Conservation (phyloP, 2,888 invertebrate species). For the Drosophila tanythrix region DNA sequence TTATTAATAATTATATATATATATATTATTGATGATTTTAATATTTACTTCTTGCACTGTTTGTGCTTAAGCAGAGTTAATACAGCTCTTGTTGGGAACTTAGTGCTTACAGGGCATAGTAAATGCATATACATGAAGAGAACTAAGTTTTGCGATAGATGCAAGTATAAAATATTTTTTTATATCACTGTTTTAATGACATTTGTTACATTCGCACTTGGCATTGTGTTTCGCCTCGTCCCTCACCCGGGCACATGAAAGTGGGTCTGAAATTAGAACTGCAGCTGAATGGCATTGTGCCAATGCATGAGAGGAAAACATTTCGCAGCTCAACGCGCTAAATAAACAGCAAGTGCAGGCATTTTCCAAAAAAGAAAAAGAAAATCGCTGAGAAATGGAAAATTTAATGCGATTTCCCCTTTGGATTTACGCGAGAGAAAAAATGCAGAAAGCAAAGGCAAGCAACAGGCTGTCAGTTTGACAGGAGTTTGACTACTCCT, state of each 20-base stretch:
- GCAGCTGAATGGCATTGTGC: slow-evolving; percentile 31
- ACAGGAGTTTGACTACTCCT: slow-evolving; percentile 44
- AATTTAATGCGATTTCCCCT: background rate
- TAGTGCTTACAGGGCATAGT: slow-evolving; percentile 12
- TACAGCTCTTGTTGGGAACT: background rate
- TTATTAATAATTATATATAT: too few species aligned
- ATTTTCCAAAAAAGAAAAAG: background rate
- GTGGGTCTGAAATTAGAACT: slow-evolving; percentile 30
- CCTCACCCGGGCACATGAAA: slow-evolving; percentile 3
- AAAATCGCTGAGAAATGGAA: background rate
- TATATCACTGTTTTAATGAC: slow-evolving; percentile 78
- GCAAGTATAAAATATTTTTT: slow-evolving; percentile 72
- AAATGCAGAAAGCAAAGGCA: slow-evolving; percentile 36
- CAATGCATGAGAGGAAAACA: slow-evolving; percentile 12
- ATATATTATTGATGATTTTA: background rate
- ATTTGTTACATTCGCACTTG: slow-evolving; percentile 74
- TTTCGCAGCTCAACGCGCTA: background rate
- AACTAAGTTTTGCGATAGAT: slow-evolving; percentile 41
- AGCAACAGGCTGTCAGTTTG: slow-evolving; percentile 73
- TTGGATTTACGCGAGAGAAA: slow-evolving; percentile 17
- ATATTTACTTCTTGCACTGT: background rate
- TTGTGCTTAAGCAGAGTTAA: background rate
- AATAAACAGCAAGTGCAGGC: background rate
- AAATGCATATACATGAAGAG: slow-evolving; percentile 36
- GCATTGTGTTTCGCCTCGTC: slow-evolving; percentile 31